phyloP scores from a whole-genome alignment of 2,797 vertebrate genomes.

The Odontamblyopus lacepedii region DNA sequence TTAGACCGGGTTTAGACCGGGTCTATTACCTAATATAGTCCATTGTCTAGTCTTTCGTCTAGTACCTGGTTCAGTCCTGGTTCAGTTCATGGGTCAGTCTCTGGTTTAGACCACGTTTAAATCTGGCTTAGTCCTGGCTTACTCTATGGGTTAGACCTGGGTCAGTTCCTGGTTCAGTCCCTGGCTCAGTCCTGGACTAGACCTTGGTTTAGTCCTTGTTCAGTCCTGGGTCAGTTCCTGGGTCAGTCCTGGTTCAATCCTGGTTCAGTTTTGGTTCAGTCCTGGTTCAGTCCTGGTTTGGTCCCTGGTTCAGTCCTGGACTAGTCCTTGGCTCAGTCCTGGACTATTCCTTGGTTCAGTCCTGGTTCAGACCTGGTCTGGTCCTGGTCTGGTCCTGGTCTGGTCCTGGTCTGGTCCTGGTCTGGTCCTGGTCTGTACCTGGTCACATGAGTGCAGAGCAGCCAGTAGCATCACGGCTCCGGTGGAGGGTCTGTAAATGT shows the following conservation, averaged over 20 bases:
- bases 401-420: neutral
- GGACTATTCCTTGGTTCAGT: too few species aligned
- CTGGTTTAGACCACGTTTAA: constrained; percentile 49
- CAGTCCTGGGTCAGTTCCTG: neutral
- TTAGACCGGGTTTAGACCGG: neutral
- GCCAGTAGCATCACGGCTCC: constrained; percentile 81
- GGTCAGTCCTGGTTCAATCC: neutral
- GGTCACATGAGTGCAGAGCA: constrained; percentile 81
- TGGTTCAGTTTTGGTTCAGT: neutral
- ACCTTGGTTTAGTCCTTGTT: constrained; percentile 70
- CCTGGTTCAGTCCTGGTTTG: constrained; percentile 63
- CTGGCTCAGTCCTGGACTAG: neutral
- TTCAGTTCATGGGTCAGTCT: constrained; percentile 18
- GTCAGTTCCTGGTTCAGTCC: neutral
- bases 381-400: neutral
- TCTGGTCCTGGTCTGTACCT: constrained; percentile 49
- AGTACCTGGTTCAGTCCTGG: neutral
- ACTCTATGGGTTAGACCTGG: neutral
- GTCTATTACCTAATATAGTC: neutral
- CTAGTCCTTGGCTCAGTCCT: too few species aligned
- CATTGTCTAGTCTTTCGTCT: neutral
- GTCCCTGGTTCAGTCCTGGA: too few species aligned
- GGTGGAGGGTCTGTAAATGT: constrained; percentile 79
- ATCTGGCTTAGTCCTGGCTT: neutral
- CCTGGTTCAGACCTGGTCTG: neutral